Conservation (phyloP, 2,888 invertebrate species). For the Drosophila paramelanica region DNA sequence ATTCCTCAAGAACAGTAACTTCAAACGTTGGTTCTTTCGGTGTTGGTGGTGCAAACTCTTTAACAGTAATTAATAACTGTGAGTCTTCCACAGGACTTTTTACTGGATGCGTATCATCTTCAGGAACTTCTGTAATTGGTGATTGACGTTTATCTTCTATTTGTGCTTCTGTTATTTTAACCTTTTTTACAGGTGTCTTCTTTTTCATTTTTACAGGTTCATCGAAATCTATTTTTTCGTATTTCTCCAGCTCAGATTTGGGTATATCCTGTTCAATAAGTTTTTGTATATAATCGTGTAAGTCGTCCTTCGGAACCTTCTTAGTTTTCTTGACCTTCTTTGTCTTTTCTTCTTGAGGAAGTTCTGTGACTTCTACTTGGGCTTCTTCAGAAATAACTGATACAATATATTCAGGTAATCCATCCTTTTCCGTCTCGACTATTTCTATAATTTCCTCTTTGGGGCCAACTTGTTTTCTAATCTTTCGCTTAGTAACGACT, state of each 20-base stretch:
- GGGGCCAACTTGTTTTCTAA: slow-evolving; percentile 85
- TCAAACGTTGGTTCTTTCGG: slow-evolving; percentile 54
- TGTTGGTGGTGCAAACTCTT: slow-evolving; percentile 59
- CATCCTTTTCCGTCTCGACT: slow-evolving; percentile 78
- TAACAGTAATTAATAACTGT: slow-evolving; percentile 41
- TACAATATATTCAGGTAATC: slow-evolving; percentile 85
- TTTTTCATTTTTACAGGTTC: slow-evolving; percentile 83
- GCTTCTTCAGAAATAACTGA: slow-evolving; percentile 80
- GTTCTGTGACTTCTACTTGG: slow-evolving; percentile 49
- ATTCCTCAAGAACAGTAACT: slow-evolving; percentile 76
- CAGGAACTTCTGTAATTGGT: slow-evolving; percentile 28
- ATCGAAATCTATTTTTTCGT: slow-evolving; percentile 84
- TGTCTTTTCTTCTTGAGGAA: slow-evolving; percentile 51
- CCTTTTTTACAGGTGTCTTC: slow-evolving; percentile 54
- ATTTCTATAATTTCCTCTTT: slow-evolving; percentile 86
- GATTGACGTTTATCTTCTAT: slow-evolving; percentile 59
- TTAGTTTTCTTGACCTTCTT: slow-evolving; percentile 82
- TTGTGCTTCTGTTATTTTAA: slow-evolving; percentile 53
- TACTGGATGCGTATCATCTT: slow-evolving; percentile 1
- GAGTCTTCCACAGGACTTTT: slow-evolving; percentile 45
- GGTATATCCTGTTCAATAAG: slow-evolving; percentile 84
- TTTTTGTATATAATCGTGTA: slow-evolving; percentile 83
- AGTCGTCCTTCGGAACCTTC: slow-evolving; percentile 83
- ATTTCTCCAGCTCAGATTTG: slow-evolving; percentile 84
- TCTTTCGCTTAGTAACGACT: slow-evolving; percentile 69